A percentile compares a stretch with the other conserved stretches of the same genome.
Evolutionary conservation across 2,797 vertebrate species (phyloP).

Genomic region (Alosa sapidissima): DNA sequence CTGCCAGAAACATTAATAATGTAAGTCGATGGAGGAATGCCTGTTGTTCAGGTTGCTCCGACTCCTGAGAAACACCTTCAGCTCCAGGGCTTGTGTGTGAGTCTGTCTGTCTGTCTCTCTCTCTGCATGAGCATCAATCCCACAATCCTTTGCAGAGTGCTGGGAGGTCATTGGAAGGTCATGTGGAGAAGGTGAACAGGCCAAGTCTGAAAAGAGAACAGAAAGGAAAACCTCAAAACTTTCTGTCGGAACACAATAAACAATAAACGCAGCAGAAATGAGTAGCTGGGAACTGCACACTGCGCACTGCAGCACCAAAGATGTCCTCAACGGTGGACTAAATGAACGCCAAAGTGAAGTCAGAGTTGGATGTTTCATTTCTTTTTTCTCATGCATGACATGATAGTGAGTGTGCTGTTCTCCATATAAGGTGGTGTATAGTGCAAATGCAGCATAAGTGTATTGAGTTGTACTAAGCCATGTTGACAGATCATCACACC

Average conservation of each 20-base stretch:
- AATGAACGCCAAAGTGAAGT: neutral
- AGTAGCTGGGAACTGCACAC: neutral
- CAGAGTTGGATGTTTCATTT: neutral
- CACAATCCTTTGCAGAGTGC: neutral
- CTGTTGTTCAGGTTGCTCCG: slow-evolving; percentile 6
- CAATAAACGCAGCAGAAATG: neutral
- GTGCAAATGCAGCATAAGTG: neutral
- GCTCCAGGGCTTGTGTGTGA: neutral
- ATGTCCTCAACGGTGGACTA: neutral
- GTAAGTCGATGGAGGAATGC: neutral
- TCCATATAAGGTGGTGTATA: neutral
- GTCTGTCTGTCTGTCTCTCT: neutral
- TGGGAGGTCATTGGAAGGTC: neutral
- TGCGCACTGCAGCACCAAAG: neutral
- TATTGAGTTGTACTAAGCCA: neutral
- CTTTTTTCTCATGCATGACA: neutral
- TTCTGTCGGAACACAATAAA: neutral
- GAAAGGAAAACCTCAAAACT: neutral
- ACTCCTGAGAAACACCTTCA: slow-evolving; percentile 16
- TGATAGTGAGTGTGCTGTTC: neutral
- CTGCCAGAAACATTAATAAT: slow-evolving; percentile 9
- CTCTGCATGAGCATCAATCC: neutral
- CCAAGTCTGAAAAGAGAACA: neutral
- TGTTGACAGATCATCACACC: neutral
- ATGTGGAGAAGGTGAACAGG: neutral